Evolutionary conservation across 2,888 invertebrate genomes (phyloP), one percentile per base, ranked within the genome.

Genomic region (Napeogenes inachia): DNA sequence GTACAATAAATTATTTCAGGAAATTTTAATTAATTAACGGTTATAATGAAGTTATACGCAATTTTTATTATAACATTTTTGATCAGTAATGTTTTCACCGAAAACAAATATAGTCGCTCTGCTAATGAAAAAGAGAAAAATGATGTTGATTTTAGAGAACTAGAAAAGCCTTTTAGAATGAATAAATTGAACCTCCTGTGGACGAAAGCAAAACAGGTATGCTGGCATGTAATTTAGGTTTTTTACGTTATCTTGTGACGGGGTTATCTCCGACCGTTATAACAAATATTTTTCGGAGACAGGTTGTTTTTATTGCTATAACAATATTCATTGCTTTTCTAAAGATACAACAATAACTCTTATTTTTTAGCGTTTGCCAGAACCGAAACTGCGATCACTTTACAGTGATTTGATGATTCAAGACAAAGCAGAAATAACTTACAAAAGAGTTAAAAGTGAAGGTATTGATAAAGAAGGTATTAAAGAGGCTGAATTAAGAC

Each of bases 381-480:
- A 96, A 75, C 92, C 94, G 0, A 97, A 97, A 81, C 84, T 98
- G 38, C 95, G 96, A 75, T 96, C 96, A 0, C 80, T 98, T 30
- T 97, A 95, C 78, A 95, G 95, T 77, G 98, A 98, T 76, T 86
- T 98, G 5, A 96, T 96, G 89, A 92, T 97, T 54, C 98, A 98
- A 67, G 98, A 98, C 76, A 98, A 98, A 87, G 96, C 97, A 81
- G 98, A 98, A 88, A 90, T 97, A 45, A 93, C 94, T 0, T 93
- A 94, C 81, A 98, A 98, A 81, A 94, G 95, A 75, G 81, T 95
- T 3, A 95, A 94, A 77, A 92, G 94, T 54, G 96, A 97, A 71
- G 96, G 96, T 32, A 93, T 94, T 67, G 98, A 98, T 80, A 95
- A 96, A 72, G 96, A 97, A 75, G 98, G 98, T 0, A 77, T 96